Conservation (phyloP, 2,113 vertebrate species). For the Leucosticte australis region DNA sequence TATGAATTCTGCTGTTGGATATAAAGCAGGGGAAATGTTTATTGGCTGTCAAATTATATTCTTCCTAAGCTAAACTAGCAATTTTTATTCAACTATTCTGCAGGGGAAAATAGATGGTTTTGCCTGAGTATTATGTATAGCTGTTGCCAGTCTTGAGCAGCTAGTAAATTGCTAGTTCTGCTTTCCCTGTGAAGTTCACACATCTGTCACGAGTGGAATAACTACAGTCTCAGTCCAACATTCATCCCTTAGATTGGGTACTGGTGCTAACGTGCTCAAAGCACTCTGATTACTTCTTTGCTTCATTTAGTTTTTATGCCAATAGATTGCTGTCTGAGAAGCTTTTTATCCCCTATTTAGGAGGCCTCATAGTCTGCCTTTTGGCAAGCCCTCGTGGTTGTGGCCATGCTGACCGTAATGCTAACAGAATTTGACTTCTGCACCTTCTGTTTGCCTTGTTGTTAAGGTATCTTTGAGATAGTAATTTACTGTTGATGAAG, state of each 20-base stretch:
- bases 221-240: neutral
- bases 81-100: neutral
- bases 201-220: neutral
- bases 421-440: neutral
- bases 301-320: neutral
- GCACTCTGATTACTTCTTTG: neutral
- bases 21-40: neutral
- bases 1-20: neutral
- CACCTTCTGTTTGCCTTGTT: neutral
- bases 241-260: neutral
- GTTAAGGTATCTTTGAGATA: neutral
- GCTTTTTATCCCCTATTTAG: neutral
- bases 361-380: neutral
- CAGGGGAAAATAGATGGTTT: neutral
- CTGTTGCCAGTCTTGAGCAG: neutral
- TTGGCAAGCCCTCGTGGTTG: neutral
- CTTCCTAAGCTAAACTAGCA: neutral
- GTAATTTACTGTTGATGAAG: neutral
- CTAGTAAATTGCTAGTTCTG: constrained; percentile 14
- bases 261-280: neutral
- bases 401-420: neutral
- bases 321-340: neutral
- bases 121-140: neutral
- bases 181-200: neutral
- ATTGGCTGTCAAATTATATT: neutral